Evolutionary conservation across 23 tunicate species (phyloP).

Genomic region (Styela clava): DNA sequence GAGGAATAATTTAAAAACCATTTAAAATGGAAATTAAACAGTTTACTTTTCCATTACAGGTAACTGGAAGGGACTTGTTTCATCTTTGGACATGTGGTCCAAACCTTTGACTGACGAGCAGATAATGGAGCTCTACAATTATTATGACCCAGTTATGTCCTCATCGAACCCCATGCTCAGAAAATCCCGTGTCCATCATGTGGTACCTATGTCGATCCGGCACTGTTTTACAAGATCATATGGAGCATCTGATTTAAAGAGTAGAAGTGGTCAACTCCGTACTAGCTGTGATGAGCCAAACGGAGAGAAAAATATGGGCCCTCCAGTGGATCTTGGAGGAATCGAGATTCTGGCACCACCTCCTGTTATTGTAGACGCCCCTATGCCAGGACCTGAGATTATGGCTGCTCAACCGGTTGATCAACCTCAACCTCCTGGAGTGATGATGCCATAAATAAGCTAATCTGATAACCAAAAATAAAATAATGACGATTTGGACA

Average conservation of each 20-base stretch:
- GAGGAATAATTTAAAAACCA: too few species aligned
- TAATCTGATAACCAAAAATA: too few species aligned
- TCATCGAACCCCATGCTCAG: not conserved
- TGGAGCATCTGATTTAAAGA: conserved; percentile 10
- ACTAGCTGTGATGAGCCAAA: not conserved
- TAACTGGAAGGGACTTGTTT: conserved; percentile 2
- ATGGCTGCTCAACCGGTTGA: too few species aligned
- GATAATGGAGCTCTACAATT: not conserved
- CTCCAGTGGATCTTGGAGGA: not conserved
- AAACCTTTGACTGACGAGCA: not conserved
- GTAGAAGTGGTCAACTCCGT: not conserved
- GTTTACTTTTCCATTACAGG: too few species aligned
- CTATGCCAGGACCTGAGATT: too few species aligned
- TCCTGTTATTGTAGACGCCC: not conserved
- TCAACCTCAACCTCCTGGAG: too few species aligned
- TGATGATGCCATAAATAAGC: too few species aligned
- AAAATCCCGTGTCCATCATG: not conserved
- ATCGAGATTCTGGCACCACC: not conserved
- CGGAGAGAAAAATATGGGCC: not conserved
- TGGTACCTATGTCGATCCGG: not conserved
- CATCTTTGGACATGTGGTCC: conserved; percentile 4
- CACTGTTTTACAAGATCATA: not conserved
- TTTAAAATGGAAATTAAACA: too few species aligned
- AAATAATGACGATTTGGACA: too few species aligned
- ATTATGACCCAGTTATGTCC: not conserved